Evolutionary conservation across 2,888 invertebrate genomes (phyloP).

Genomic region (Phrixothrix hirtus): DNA sequence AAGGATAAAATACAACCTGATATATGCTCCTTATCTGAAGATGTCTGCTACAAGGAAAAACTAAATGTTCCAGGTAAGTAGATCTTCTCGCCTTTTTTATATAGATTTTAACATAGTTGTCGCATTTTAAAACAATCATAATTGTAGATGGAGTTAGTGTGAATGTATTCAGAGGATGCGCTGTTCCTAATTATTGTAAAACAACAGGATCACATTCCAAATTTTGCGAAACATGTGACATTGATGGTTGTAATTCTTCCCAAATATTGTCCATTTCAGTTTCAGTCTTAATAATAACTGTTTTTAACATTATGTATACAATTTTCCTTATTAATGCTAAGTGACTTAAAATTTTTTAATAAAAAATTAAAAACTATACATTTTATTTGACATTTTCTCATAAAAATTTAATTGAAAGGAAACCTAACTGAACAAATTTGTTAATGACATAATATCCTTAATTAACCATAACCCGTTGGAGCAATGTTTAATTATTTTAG

Average conservation of each 20-base stretch:
- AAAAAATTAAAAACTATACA: background rate
- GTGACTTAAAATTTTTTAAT: no score
- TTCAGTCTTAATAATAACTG: no score
- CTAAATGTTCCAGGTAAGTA: conserved; percentile 1
- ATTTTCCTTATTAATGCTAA: no score
- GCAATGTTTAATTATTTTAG: background rate
- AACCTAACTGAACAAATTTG: no score
- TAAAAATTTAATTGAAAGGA: no score
- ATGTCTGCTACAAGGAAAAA: conserved; percentile 7
- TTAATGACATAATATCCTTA: no score
- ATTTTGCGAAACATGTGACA: conserved; percentile 3
- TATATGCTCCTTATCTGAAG: background rate
- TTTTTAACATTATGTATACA: no score
- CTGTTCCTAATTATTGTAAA: conserved; percentile 1
- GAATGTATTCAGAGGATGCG: conserved; percentile 8
- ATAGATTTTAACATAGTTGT: background rate
- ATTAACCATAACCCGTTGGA: background rate
- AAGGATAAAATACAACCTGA: background rate
- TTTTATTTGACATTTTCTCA: background rate
- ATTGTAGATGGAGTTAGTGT: conserved; percentile 1
- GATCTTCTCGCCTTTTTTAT: background rate
- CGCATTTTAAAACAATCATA: background rate
- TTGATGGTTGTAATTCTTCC: conserved; percentile 6
- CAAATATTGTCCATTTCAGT: background rate
- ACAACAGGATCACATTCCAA: background rate